Base-by-base conservation (phyloP, 1,140 invertebrate species). In the Halyomorpha halys region DNA sequence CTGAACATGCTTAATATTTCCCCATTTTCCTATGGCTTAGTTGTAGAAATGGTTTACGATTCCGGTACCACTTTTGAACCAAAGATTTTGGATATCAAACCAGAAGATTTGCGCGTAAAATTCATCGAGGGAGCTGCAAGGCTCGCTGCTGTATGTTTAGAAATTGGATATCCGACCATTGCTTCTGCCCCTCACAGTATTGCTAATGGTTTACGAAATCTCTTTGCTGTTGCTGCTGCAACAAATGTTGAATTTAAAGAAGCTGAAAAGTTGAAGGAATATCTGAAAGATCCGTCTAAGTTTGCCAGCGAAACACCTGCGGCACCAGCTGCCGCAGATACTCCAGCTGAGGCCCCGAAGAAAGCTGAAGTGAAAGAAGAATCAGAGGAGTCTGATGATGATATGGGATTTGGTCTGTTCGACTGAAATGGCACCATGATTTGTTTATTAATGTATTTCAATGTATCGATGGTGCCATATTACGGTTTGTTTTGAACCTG, bases 1-100 rank as follows among this genome's bases (percentile, higher is more conserved):
- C 80, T 99, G 62, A 99, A 99, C 82, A 99, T 99, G 97, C 86
- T 99, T 81, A 97, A 97, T 81, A 97, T 99, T 75, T 98, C 94
- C 76, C 97, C 97, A 44, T 99, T 99, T 81, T 95, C 94, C 44
- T 99, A 99, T 73, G 97, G 97, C 82, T 83, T 99, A 69, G 78
- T 91, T 18, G 91, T 99, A 63, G 84, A 89, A 75, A 88, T 90
- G 84, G 95, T 99, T 0, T 99, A 98, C 72, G 97, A 99, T 76
- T 96, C 94, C 72, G 97, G 97, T 65, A 97, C 94, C 68, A 89
- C 98, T 72, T 99, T 98, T 76, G 89, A 91, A 13, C 97, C 97
- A 8, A 87, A 88, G 66, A 95, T 99, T 72, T 79, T 99, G 68
- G 97, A 99, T 79, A 98, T 99, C 76, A 98, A 96, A 71, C 90